phyloP scores from a whole-genome alignment of 2,888 invertebrate genomes.

The Sinhomidia bicolor region DNA sequence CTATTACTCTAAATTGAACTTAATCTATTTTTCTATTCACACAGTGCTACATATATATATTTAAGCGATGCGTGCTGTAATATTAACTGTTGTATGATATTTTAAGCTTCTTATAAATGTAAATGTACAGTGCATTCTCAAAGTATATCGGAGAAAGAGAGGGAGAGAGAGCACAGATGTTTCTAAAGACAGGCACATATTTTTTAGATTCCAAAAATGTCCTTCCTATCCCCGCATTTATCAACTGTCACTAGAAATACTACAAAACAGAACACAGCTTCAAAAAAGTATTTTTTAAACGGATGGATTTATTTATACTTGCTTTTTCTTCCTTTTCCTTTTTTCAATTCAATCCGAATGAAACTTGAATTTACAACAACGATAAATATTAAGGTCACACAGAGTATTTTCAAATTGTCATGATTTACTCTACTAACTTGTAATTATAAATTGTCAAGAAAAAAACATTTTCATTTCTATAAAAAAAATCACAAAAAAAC shows the following conservation, averaged over 20 bases:
- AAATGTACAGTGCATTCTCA: too few relatives aligned
- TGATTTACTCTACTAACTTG: too few relatives aligned
- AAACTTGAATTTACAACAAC: too few relatives aligned
- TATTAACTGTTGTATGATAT: neutral
- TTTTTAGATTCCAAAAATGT: slow-evolving; percentile 39
- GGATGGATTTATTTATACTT: neutral
- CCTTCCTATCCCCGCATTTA: slow-evolving; percentile 57
- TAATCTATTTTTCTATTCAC: neutral
- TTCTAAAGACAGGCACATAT: slow-evolving; percentile 47
- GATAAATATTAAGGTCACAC: too few relatives aligned
- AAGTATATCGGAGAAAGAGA: too few relatives aligned
- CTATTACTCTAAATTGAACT: neutral
- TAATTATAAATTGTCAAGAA: too few relatives aligned
- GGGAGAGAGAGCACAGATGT: slow-evolving; percentile 34
- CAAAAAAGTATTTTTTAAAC: neutral
- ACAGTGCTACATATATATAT: neutral
- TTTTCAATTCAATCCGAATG: neutral
- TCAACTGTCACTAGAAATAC: slow-evolving; percentile 53
- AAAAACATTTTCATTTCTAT: too few relatives aligned
- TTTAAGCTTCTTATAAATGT: neutral
- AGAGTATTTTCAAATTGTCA: too few relatives aligned
- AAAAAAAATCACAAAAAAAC: too few relatives aligned
- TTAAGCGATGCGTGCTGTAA: neutral
- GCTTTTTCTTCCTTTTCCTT: neutral
- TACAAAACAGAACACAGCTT: neutral